Evolutionary conservation across 2,113 vertebrate genomes (phyloP), one percentile per base, ranked within the genome.

Genomic region (Todiramphus chloris): DNA sequence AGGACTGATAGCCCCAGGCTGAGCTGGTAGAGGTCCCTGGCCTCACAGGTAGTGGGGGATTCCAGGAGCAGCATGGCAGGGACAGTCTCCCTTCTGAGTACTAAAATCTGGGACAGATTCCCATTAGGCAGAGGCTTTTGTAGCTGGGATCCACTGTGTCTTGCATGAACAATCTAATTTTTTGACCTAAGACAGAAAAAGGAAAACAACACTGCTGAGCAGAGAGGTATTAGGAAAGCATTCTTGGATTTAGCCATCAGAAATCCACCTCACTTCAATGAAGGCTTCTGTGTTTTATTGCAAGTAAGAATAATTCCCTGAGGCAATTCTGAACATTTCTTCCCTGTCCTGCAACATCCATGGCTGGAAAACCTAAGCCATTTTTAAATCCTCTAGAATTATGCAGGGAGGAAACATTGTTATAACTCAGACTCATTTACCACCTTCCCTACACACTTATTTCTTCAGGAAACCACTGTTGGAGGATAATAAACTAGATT

Each of bases 381-480:
- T 75, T 94, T 90, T 56, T 14, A 79, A 94, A 76, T 58, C 66
- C 41, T 72, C 16, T 68, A 53, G 62, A 79, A 79, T 79, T 89
- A 83, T 69, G 28, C 25, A 85, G 53, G n/a, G 19, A 73, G 6
- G 73, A 48, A 93, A 51, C 16, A 59, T 10, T 63, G 53, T 72
- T 78, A 94, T 58, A 82, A 79, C 48, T 68, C 62, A 16, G 62
- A 73, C 66, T 64, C 70, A 91, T 90, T 90, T 90, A 84, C 6
- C 27, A 83, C 33, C 30, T 79, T 82, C 21, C 41, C 13, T 48
- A 58, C 20, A 79, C 6, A 27, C 8, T 84, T 93, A 67, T 64
- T 82, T 87, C 43, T 87, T 85, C 44, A 44, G 67, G 14, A 48
- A 69, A 17, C 9, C 35, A 24, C 70, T 72, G 30, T 23, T 82